Evolutionary conservation across 2,888 invertebrate species (phyloP), one percentile per base, ranked within the genome.

Genomic region (Trypoxylon attenuatum): DNA sequence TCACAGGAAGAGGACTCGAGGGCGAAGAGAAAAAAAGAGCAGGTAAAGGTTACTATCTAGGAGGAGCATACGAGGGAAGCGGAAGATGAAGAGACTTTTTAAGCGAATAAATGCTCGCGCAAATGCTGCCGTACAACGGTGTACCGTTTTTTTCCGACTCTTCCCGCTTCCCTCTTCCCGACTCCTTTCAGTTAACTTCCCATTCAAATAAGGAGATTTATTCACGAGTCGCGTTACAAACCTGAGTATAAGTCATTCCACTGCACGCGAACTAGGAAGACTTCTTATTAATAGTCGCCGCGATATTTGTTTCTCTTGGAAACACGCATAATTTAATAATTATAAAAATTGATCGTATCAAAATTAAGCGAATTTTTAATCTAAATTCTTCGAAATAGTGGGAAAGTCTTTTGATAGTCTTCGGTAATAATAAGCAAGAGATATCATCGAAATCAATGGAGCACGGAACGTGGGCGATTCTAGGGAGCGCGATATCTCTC

Each of bases 51-150:
- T 46, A 49, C 67, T 42, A 60, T 50, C 62, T 47, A 49, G 46
- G 38, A 54, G 42, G 45, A 63, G 54, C 47, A 68, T 62, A 53
- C 72, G 76, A 73, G 71, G 53, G 67, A 78, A 75, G 69, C 78
- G 76, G 71, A 76, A 71, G 69, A 71, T 66, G 68, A 73, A 69
- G 66, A 65, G 63, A 69, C 71, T 66, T 74, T 77, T 76, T 74
- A 41, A 73, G 56, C 77, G 69, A 47, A 61, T 57, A 58, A 75
- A 70, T 67, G 70, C 67, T 60, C 57, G 66, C 66, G 62, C 50
- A 73, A 74, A 69, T 13, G n/a, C 63, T 55, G 58, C 69, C 61
- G 58, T 66, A 60, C 66, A 50, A 65, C 70, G 45, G 49, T 53
- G 64, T 76, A 76, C 74, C 72, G 72, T 73, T 66, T 67, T 57